Conservation (phyloP, 2,797 vertebrate species). For the Parambassis ranga region DNA sequence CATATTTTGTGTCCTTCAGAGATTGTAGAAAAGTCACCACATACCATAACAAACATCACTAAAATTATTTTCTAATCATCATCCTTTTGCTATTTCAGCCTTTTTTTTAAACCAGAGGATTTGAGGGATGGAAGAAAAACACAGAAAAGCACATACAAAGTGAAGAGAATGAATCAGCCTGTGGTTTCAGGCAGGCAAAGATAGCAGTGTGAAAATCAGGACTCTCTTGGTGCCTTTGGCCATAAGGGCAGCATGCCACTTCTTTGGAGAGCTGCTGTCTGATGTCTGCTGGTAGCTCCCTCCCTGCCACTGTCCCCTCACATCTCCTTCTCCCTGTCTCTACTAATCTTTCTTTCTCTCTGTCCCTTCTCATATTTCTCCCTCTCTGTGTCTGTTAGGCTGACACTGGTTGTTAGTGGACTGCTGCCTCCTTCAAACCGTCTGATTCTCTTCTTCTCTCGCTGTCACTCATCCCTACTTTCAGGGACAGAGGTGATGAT, state of each 20-base stretch:
- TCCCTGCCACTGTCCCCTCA: constrained; percentile 49
- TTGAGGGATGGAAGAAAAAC: not conserved
- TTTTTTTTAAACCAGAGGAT: not conserved
- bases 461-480: constrained; percentile 19
- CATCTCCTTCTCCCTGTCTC: constrained; percentile 32
- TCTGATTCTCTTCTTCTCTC: constrained; percentile 15
- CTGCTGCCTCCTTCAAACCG: constrained; percentile 5
- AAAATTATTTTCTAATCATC: not conserved
- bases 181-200: constrained; percentile 4
- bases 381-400: not conserved
- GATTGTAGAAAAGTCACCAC: not conserved
- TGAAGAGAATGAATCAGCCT: not conserved
- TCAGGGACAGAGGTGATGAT: constrained; percentile 17
- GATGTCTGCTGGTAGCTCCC: constrained; percentile 36
- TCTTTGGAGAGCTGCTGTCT: constrained; percentile 44
- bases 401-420: constrained; percentile 41
- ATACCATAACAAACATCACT: not conserved
- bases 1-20: not conserved
- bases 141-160: not conserved
- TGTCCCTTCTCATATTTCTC: constrained; percentile 28
- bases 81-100: not conserved
- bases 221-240: constrained; percentile 2
- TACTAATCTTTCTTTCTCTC: constrained; percentile 6
- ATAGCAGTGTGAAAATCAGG: constrained; percentile 5
- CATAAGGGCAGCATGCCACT: constrained; percentile 24